Percentiles rank a stretch among this genome's conserved stretches.
Evolutionary conservation across 2,113 vertebrate genomes (phyloP).

Genomic region (Carassius gibelio): DNA sequence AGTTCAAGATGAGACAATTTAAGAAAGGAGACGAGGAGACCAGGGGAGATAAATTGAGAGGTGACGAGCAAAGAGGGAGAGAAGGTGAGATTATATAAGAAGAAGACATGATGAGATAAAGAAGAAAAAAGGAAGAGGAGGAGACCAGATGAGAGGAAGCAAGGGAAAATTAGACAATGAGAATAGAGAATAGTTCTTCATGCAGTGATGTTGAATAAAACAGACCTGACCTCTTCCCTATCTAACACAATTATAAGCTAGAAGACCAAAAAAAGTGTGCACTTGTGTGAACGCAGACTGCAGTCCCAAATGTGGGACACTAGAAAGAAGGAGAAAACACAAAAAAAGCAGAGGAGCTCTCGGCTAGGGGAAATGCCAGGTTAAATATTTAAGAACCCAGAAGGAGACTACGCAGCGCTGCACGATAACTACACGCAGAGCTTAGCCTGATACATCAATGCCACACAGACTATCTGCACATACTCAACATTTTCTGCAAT

Average conservation of each 20-base stretch:
- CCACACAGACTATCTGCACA: slow-evolving; percentile 53
- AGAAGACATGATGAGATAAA: too few species aligned
- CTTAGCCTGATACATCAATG: slow-evolving; percentile 31
- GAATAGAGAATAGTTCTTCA: too few species aligned
- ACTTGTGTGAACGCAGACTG: not conserved
- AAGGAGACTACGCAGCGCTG: slow-evolving; percentile 20
- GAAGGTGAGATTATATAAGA: too few species aligned
- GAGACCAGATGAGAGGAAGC: too few species aligned
- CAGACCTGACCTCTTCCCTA: slow-evolving; percentile 65
- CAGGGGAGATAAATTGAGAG: too few species aligned
- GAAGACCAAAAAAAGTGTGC: slow-evolving; percentile 39
- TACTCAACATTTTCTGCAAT: not conserved
- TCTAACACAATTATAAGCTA: too few species aligned
- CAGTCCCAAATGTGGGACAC: slow-evolving; percentile 49
- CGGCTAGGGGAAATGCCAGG: slow-evolving; percentile 34
- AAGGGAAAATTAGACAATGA: too few species aligned
- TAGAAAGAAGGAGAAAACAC: slow-evolving; percentile 39
- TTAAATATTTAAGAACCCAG: slow-evolving; percentile 25
- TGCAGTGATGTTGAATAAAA: slow-evolving; percentile 51
- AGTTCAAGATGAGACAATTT: too few species aligned
- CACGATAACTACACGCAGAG: slow-evolving; percentile 30
- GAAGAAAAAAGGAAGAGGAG: too few species aligned
- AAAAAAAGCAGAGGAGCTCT: slow-evolving; percentile 1
- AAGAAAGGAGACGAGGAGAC: too few species aligned
- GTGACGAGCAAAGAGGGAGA: too few species aligned